phyloP scores from a whole-genome alignment of 2,888 invertebrate genomes.

The Caradrina kadenii region DNA sequence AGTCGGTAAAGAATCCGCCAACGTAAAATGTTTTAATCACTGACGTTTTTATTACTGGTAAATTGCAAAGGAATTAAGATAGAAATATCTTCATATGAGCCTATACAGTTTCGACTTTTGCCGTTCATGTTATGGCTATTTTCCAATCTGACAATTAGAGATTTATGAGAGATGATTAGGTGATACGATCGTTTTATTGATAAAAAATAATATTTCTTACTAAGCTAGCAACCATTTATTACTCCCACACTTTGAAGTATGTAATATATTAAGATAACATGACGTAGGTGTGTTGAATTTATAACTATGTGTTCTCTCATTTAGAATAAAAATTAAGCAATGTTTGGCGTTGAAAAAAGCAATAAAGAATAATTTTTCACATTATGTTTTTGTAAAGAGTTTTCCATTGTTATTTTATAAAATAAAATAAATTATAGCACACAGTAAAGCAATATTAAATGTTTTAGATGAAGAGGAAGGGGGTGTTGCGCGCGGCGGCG shows the following conservation, averaged over 20 bases:
- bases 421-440: neutral
- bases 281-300: constrained; percentile 38
- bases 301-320: constrained; percentile 9
- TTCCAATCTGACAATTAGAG: constrained; percentile 1
- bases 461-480: constrained; percentile 81
- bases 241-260: constrained; percentile 34
- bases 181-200: constrained; percentile 27
- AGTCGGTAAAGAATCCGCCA: constrained; percentile 29
- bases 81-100: neutral
- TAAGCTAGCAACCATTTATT: constrained; percentile 16
- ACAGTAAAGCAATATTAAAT: constrained; percentile 4
- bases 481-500: constrained; percentile 70
- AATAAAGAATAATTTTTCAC: neutral
- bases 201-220: constrained; percentile 17
- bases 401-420: neutral
- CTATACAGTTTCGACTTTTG: constrained; percentile 1
- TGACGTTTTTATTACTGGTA: constrained; percentile 32
- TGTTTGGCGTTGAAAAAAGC: constrained; percentile 6
- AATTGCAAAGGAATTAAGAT: constrained; percentile 18
- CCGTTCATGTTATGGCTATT: constrained; percentile 1
- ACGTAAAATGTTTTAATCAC: constrained; percentile 37
- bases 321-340: constrained; percentile 1
- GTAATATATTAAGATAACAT: constrained; percentile 18
- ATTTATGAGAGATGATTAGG: constrained; percentile 29
- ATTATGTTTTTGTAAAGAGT: neutral